Conservation (phyloP, 2,797 vertebrate genomes). For the Chanos chanos region DNA sequence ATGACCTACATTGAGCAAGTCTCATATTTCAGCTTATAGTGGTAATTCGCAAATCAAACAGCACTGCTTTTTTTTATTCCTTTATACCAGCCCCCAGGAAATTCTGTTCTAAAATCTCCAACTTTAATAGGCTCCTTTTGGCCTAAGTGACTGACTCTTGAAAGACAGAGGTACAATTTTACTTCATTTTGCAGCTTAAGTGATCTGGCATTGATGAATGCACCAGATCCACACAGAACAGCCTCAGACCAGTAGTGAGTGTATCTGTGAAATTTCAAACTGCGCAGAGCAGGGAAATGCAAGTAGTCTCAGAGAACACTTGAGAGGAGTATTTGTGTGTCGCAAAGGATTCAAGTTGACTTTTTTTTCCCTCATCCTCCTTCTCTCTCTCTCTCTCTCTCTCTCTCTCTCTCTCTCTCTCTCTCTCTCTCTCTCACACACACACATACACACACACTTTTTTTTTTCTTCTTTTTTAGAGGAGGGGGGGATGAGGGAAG, state of each 20-base stretch:
- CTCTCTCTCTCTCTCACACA: not conserved
- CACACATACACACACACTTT: too few species aligned
- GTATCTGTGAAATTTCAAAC: not conserved
- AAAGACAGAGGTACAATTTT: conserved; percentile 28
- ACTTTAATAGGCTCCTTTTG: conserved; percentile 24
- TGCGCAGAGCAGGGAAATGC: not conserved
- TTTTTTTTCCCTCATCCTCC: not conserved
- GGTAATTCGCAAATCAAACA: conserved; percentile 36
- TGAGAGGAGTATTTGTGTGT: not conserved
- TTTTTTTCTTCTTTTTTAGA: too few species aligned
- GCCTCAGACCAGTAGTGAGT: conserved; percentile 1
- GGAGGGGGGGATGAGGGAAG: too few species aligned
- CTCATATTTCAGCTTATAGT: conserved; percentile 18
- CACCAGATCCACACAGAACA: conserved; percentile 14
- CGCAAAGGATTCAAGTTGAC: not conserved
- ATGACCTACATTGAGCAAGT: not conserved
- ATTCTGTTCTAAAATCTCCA: conserved; percentile 5
- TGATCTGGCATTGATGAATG: conserved; percentile 30
- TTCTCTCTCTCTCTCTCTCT: not conserved
- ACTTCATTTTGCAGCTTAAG: conserved; percentile 22
- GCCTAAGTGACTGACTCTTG: conserved; percentile 17
- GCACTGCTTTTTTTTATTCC: conserved; percentile 23
- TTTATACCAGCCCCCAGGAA: conserved; percentile 9
- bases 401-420: not conserved
- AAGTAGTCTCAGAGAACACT: conserved; percentile 1